Conservation (phyloP, 2,797 vertebrate species). For the Phrynocephalus guinanensis region DNA sequence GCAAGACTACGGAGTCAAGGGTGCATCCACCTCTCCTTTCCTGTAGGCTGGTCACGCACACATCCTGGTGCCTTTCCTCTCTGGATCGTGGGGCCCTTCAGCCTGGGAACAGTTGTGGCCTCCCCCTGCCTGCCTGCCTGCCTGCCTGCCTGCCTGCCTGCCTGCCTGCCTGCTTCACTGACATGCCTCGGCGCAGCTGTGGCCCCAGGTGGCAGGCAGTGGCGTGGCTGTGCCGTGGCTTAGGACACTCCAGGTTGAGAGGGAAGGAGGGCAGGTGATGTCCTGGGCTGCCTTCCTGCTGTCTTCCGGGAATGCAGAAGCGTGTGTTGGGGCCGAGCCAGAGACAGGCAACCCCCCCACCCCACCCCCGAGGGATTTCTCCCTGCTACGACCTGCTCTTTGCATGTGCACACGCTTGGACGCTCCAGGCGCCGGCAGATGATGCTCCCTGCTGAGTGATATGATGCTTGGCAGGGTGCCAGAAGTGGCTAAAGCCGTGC, state of each 20-base stretch:
- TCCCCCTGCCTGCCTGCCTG: background rate
- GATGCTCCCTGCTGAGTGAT: background rate
- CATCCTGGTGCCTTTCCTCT: background rate
- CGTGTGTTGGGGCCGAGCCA: background rate
- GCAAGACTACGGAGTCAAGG: background rate
- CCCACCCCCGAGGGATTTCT: background rate
- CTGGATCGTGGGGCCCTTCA: no score
- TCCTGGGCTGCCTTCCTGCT: background rate
- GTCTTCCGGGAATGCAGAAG: background rate
- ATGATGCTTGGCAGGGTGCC: no score
- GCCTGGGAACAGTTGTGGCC: no score
- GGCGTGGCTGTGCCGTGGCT: no score
- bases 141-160: no score
- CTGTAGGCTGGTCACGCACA: background rate
- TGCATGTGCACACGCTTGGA: background rate
- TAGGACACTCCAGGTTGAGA: no score
- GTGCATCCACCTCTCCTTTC: background rate
- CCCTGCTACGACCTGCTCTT: background rate
- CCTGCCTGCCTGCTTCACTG: no score
- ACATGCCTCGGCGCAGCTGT: background rate
- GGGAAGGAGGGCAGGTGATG: background rate
- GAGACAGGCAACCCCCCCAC: background rate
- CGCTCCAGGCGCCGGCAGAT: background rate
- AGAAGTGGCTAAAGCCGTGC: no score
- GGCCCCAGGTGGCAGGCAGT: rapidly evolving